Base-by-base conservation (phyloP, 1,140 invertebrate species). In the Aphelenchoides fujianensis region DNA sequence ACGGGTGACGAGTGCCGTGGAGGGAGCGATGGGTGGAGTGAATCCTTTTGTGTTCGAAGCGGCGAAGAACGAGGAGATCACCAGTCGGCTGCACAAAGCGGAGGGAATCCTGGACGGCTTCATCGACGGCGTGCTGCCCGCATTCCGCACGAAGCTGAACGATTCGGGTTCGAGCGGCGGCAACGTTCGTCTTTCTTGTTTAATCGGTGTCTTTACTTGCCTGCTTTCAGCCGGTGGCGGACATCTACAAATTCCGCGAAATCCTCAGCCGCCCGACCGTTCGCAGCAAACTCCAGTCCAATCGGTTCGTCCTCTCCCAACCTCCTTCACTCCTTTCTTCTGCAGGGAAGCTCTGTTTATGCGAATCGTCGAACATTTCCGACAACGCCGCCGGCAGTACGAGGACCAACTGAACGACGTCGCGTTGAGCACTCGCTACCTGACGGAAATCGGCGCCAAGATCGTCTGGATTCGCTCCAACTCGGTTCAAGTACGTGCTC, bases 61-160 rank as follows among this genome's bases (percentile, higher is more conserved):
- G 37, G 90, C 89, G 79, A 90, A 90, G 2, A 59, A 59, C 55
- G 90, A 92, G 34, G 9, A 75, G 75, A 57, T 95, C 93, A 92
- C 86, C 89, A 27, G 89, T 68, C 89, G 92, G 2, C 88, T 91
- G 9, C 88, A 89, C 36, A 88, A 90, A 75, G 92, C 93, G 84
- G 91, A 94, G 74, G 88, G 90, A 68, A 88, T 89, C 27, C 85
- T 97, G 67, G 88, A 89, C 62, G 91, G 91, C 0, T 90, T 91
- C 9, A 92, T 95, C 84, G 89, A 92, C 74, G 89, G 90, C 81
- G 90, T 95, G 2, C 91, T 91, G 3, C 88, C 89, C 19, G 93
- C 93, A 84, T 84, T 97, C 0, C 91, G 91, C 81, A 87, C 88
- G 0, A 90, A 91, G 84, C 87, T 96, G n/a, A 88, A 19, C 34